A percentile compares a stretch with the other conserved stretches of the same genome.
phyloP scores from a whole-genome alignment of 1,140 invertebrate species.

The Araneus ventricosus region DNA sequence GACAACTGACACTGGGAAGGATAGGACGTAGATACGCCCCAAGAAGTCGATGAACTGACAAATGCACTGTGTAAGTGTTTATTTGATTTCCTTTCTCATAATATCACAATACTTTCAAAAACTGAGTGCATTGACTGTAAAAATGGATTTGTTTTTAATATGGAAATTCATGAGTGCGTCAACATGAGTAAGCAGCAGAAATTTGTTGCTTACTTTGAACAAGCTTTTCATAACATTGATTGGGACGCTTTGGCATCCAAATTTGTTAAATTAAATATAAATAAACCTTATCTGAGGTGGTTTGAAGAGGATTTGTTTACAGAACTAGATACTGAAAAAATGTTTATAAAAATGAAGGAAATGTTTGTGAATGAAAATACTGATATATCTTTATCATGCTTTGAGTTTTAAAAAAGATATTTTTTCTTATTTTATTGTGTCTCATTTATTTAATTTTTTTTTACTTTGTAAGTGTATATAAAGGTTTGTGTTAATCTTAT shows the following conservation, averaged over 20 bases:
- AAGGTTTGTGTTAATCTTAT: background rate
- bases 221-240: background rate
- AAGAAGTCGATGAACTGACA: background rate
- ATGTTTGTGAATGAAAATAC: background rate
- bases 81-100: background rate
- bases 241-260: too few relatives aligned
- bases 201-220: background rate
- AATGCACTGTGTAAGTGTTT: background rate
- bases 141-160: background rate
- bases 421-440: background rate
- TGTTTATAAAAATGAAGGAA: background rate
- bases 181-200: background rate
- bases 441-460: background rate
- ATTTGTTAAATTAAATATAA: background rate
- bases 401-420: background rate
- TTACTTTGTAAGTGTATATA: background rate
- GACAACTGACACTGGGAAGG: rapidly evolving
- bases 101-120: background rate
- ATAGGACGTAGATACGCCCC: background rate
- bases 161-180: background rate
- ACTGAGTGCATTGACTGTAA: background rate
- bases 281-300: background rate
- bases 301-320: background rate
- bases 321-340: background rate
- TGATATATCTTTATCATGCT: background rate